Evolutionary conservation across 2,113 vertebrate species (phyloP), one percentile per base, ranked within the genome.

Genomic region (Cyanocitta stelleri): DNA sequence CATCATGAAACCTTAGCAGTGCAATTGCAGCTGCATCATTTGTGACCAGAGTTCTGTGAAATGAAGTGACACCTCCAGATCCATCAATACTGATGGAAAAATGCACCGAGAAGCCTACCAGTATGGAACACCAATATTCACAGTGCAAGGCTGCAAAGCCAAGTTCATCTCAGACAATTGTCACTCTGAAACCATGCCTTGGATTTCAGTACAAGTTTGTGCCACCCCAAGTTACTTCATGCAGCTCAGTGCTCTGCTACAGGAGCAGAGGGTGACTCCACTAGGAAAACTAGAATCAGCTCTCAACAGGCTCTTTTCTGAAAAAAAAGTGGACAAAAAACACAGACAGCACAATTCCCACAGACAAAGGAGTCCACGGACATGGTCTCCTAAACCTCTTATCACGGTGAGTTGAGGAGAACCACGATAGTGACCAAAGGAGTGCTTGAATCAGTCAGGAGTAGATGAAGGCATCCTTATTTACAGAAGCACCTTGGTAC

Each of bases 361-460:
- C 18, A 63, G 30, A 78, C 54, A 43, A 0, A 0, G 27, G 14
- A 80, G 27, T 48, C 21, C 44, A 29, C 4, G 32, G 55, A 39
- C 16, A 52, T 6, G 12, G 63, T 46, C 9, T 84, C 29, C 66
- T 35, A 69, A 83, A 30, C 2, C 5, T 48, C 3, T 39, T 7
- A 39, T 9, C 49, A 29, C 0, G 2, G 2, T 58, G 44, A 85
- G 22, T 26, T 85, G 23, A 39, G n/a, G 18, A 64, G 35, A 78
- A 9, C 10, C 39, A 51, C 0, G 0, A 6, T 2, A 17, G 11
- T 68, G 48, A 81, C 33, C 9, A 73, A 48, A 78, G 48, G 30
- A 87, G 6, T 26, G 6, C 11, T 37, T 0, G 0, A 78, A 14
- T 48, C 46, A 87, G 39, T 35, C 12, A 58, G 35, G 27, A 89